Percentiles rank a stretch among this genome's conserved stretches.
These are phyloP conservation scores for Sebastes minor DNA, from an alignment of 2,797 vertebrate species.

Conservation along the genomic window DNA sequence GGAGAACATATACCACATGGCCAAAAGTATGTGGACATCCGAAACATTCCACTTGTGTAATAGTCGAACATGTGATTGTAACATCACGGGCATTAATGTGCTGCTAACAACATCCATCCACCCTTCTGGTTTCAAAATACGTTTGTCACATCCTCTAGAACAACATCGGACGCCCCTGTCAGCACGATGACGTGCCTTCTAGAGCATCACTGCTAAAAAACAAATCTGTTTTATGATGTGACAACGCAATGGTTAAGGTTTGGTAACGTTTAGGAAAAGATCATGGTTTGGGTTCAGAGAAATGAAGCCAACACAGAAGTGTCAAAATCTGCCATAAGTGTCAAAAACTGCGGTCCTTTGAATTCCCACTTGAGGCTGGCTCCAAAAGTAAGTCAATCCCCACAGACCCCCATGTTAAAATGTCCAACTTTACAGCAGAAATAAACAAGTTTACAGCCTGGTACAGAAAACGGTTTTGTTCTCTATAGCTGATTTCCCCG, in stretches of 20 bases:
- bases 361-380: too few species aligned
- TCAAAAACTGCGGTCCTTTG: too few species aligned
- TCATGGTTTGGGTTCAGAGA: too few species aligned
- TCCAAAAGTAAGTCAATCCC: too few species aligned
- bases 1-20: not conserved
- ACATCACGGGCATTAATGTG: not conserved
- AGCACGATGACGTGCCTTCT: not conserved
- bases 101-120: not conserved
- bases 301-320: too few species aligned
- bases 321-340: too few species aligned
- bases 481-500: too few species aligned
- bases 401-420: too few species aligned
- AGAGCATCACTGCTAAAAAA: not conserved
- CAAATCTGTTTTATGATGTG: not conserved
- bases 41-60: not conserved
- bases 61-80: not conserved
- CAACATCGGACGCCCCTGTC: not conserved
- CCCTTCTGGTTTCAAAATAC: not conserved
- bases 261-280: not conserved
- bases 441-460: not conserved
- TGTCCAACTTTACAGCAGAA: too few species aligned
- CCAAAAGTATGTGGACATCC: not conserved
- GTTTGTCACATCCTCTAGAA: not conserved
- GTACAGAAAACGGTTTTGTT: too few species aligned
- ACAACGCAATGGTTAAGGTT: not conserved